Evolutionary conservation across 92 coral and sea anemone species (phyloP).

Genomic region (Epizoanthus stellaris): DNA sequence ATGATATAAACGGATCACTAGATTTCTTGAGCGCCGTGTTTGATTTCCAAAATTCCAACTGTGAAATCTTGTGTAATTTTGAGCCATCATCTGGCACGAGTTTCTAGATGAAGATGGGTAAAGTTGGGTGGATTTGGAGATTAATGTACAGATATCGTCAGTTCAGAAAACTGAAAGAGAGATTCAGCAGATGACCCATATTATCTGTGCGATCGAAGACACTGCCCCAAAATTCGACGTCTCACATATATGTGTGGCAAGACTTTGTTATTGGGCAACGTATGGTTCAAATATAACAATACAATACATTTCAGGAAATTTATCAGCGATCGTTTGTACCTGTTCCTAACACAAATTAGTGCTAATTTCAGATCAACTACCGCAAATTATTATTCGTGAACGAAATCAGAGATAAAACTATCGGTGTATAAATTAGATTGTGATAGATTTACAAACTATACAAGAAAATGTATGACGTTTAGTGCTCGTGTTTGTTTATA

Average conservation of each 20-base stretch:
- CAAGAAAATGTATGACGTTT: not conserved
- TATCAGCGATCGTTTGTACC: constrained; percentile 23
- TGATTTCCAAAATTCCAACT: constrained; percentile 6
- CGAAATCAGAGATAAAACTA: constrained; percentile 16
- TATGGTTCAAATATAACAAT: constrained; percentile 7
- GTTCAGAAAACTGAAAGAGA: not conserved
- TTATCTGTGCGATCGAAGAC: constrained; percentile 12
- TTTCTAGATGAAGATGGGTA: constrained; percentile 7
- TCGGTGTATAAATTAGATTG: not conserved
- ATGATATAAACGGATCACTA: constrained; percentile 27
- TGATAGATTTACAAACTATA: not conserved
- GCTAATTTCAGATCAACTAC: constrained; percentile 30
- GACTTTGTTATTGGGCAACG: constrained; percentile 18
- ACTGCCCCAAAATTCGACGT: constrained; percentile 2
- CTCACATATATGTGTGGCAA: constrained; percentile 6
- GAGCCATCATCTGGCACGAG: not conserved
- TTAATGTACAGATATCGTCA: not conserved
- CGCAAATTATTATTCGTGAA: constrained; percentile 5
- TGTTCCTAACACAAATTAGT: not conserved
- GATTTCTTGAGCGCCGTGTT: constrained; percentile 17
- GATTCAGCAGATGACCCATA: not conserved
- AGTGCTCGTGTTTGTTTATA: not conserved
- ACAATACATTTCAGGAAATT: constrained; percentile 17
- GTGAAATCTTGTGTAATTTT: not conserved
- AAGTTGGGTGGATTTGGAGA: not conserved